Percentiles rank a stretch among this genome's conserved stretches.
Conservation (phyloP, 1,140 invertebrate genomes). For the Ips typographus region DNA sequence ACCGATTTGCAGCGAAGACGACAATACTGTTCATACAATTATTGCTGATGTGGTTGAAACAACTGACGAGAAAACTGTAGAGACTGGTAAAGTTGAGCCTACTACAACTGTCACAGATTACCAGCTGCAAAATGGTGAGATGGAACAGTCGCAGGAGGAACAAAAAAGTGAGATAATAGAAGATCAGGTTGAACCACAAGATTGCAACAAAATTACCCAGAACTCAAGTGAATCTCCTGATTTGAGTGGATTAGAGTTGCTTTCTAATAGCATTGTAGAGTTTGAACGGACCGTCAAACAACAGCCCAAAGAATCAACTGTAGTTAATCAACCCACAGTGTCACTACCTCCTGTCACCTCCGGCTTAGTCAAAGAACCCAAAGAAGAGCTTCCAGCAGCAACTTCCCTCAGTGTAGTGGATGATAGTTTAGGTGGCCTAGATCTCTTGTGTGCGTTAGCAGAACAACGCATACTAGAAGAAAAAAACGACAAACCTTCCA, state of each 20-base stretch:
- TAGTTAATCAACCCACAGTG: slow-evolving; percentile 38
- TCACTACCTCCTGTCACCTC: background rate
- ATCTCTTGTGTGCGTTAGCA: slow-evolving; percentile 79
- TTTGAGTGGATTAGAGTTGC: slow-evolving; percentile 74
- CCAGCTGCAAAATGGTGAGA: slow-evolving; percentile 14
- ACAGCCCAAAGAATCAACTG: slow-evolving; percentile 25
- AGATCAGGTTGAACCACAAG: slow-evolving; percentile 4
- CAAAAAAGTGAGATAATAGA: background rate
- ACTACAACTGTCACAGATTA: slow-evolving; percentile 12
- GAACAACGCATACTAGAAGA: slow-evolving; percentile 82
- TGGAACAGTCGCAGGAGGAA: background rate
- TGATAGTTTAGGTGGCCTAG: slow-evolving; percentile 69
- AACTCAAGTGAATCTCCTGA: slow-evolving; percentile 52
- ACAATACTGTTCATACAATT: slow-evolving; percentile 43
- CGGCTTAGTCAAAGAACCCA: background rate
- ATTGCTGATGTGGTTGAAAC: slow-evolving; percentile 32
- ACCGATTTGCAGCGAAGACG: slow-evolving; percentile 59
- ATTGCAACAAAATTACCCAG: slow-evolving; percentile 1
- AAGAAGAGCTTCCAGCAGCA: slow-evolving; percentile 5
- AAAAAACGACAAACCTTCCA: slow-evolving; percentile 54
- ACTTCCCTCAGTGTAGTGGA: slow-evolving; percentile 37
- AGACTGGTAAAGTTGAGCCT: slow-evolving; percentile 10
- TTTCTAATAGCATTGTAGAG: slow-evolving; percentile 80
- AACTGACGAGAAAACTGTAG: slow-evolving; percentile 33
- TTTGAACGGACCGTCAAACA: slow-evolving; percentile 55